Base-by-base conservation (phyloP, 2,888 invertebrate species). In the Drosophila mercatorum region DNA sequence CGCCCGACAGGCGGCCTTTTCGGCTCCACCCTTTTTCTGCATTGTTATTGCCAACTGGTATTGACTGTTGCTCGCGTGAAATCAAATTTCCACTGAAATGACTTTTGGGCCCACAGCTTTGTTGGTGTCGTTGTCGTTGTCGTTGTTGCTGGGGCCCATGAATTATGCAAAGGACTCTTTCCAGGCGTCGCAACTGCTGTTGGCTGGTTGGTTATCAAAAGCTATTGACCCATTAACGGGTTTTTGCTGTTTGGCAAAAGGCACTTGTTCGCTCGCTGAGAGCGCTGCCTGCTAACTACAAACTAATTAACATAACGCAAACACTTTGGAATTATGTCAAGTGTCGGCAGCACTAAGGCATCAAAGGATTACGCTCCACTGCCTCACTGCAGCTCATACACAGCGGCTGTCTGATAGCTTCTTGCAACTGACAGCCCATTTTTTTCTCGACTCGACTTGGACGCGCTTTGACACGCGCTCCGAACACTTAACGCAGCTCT, bases 1-100 rank as follows among this genome's bases (percentile, higher is more conserved):
- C 79, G 85, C 70, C 71, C 66, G 71, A 63, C 80, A 63, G 68
- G 51, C 72, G 40, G 28, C 40, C n/a, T n/a, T 5, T 49, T 3
- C 14, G 12, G 59, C 53, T 17, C n/a, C 49, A 5, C 68, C 51
- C 59, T 17, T 67, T 76, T 73, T 69, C 49, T 28, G 53, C 89
- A 84, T 85, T 85, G 89, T 85, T 85, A 71, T 74, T 89, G 85
- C 80, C 87, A 83, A 75, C 73, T 87, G 81, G 71, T 83, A 88
- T 83, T 83, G 83, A 85, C 86, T 78, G 72, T 68, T 59, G 84
- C 62, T 74, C 85, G 89, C 83, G 86, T 82, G 81, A 86, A 86
- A 89, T 86, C 88, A 86, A 88, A 86, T 89, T 86, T 86, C 90
- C 86, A 86, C 83, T 73, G 75, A 72, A 83, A 85, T 89, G 86